A percentile compares a stretch with the other conserved stretches of the same genome.
Evolutionary conservation across 64 coral and sea anemone genomes (phyloP).

Genomic region (Exaiptasia diaphana): DNA sequence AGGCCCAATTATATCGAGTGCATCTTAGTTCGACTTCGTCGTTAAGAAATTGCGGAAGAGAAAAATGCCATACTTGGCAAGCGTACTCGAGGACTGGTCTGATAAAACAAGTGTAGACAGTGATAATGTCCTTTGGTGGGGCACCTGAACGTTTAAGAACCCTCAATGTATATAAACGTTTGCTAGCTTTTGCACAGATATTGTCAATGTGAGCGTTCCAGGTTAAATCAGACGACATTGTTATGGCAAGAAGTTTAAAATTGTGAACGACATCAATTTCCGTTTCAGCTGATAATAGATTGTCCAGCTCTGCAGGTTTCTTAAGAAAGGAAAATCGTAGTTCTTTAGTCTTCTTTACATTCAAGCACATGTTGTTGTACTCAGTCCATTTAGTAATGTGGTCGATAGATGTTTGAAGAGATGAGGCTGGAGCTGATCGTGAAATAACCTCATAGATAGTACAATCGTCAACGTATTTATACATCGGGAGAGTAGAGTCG

Average conservation of each 20-base stretch:
- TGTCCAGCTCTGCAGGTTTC: slow-evolving; percentile 10
- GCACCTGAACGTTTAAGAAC: slow-evolving; percentile 16
- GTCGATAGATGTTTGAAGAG: slow-evolving; percentile 23
- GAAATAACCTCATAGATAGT: slow-evolving; percentile 6
- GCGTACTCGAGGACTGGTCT: slow-evolving; percentile 38
- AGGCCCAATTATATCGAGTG: slow-evolving; percentile 25
- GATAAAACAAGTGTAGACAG: slow-evolving; percentile 27
- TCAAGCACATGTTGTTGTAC: slow-evolving; percentile 49
- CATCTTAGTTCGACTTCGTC: slow-evolving; percentile 37
- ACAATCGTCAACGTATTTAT: not conserved
- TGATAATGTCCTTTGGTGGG: slow-evolving; percentile 10
- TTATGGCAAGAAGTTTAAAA: slow-evolving; percentile 55
- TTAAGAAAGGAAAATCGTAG: slow-evolving; percentile 48
- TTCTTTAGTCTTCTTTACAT: slow-evolving; percentile 56
- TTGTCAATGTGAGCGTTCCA: slow-evolving; percentile 49
- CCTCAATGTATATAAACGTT: slow-evolving; percentile 45
- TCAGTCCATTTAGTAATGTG: slow-evolving; percentile 48
- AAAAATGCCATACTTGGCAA: slow-evolving; percentile 31
- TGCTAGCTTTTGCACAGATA: slow-evolving; percentile 49
- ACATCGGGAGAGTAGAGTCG: not conserved
- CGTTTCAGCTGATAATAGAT: slow-evolving; percentile 13
- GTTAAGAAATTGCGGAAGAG: slow-evolving; percentile 23
- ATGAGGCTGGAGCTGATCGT: not conserved
- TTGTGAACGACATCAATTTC: slow-evolving; percentile 20
- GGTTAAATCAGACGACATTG: slow-evolving; percentile 41